These are phyloP conservation scores for Drosophila busckii DNA, from an alignment of 1,140 invertebrate species.

Conservation along the genomic window DNA sequence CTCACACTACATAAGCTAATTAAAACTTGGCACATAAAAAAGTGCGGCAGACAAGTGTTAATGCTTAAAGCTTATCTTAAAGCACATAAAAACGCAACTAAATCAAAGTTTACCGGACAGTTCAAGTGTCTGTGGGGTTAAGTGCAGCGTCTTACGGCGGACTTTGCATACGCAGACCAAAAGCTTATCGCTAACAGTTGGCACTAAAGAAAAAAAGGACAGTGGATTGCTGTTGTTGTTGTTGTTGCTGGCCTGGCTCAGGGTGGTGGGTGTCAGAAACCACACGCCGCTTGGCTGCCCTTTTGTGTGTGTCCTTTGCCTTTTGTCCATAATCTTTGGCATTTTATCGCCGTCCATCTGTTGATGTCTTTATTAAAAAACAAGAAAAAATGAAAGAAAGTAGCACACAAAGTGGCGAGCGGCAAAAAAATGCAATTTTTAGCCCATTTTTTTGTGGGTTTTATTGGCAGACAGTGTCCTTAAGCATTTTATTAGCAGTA, in stretches of 20 bases:
- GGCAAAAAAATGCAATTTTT: conserved; percentile 61
- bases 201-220: conserved; percentile 16
- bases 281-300: conserved; percentile 59
- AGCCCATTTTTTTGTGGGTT: conserved; percentile 71
- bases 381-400: conserved; percentile 12
- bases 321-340: conserved; percentile 72
- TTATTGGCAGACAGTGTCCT: conserved; percentile 56
- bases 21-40: conserved; percentile 60
- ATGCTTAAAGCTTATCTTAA: conserved; percentile 49
- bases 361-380: conserved; percentile 77
- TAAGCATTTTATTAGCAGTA: conserved; percentile 73
- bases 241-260: neutral
- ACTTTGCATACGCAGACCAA: conserved; percentile 44
- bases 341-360: conserved; percentile 73
- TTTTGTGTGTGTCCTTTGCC: conserved; percentile 26
- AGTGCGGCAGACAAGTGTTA: conserved; percentile 14
- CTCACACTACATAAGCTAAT: conserved; percentile 38
- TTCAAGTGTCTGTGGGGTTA: conserved; percentile 46
- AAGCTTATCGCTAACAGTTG: conserved; percentile 32
- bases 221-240: conserved; percentile 7
- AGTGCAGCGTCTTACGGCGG: conserved; percentile 50
- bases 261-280: conserved; percentile 48
- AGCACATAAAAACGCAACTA: conserved; percentile 41
- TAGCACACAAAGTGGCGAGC: conserved; percentile 13
- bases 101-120: conserved; percentile 19